Conservation (phyloP, 2,797 vertebrate genomes). For the Vespertilio murinus region DNA sequence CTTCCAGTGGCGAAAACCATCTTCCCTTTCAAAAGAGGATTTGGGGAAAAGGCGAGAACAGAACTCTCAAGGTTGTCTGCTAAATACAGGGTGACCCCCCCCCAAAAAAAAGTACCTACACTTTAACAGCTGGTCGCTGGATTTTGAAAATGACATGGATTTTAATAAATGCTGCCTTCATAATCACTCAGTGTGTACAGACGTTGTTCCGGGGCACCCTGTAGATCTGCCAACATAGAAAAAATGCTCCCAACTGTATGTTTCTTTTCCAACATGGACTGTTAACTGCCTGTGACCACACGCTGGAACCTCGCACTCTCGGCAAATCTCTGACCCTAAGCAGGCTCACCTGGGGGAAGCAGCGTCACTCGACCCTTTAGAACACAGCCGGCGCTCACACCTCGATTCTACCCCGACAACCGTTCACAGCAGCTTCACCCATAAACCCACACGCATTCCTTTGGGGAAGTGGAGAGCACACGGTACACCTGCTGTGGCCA, state of each 20-base stretch:
- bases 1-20: neutral
- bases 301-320: neutral
- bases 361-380: neutral
- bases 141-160: too few species aligned
- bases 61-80: neutral
- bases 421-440: neutral
- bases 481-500: neutral
- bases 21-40: slow-evolving; percentile 6
- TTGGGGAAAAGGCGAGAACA: neutral
- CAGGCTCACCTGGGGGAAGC: too few species aligned
- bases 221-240: neutral
- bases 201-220: too few species aligned
- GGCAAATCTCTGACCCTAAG: neutral
- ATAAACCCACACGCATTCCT: neutral
- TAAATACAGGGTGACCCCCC: neutral
- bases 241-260: neutral
- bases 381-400: neutral
- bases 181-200: too few species aligned
- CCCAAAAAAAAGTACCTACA: too few species aligned
- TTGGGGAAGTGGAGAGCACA: neutral
- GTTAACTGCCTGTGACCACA: neutral
- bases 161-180: too few species aligned
- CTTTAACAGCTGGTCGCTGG: too few species aligned
- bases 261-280: neutral
- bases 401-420: neutral